phyloP scores from a whole-genome alignment of 2,797 vertebrate genomes.

The Pogonophryne albipinna region DNA sequence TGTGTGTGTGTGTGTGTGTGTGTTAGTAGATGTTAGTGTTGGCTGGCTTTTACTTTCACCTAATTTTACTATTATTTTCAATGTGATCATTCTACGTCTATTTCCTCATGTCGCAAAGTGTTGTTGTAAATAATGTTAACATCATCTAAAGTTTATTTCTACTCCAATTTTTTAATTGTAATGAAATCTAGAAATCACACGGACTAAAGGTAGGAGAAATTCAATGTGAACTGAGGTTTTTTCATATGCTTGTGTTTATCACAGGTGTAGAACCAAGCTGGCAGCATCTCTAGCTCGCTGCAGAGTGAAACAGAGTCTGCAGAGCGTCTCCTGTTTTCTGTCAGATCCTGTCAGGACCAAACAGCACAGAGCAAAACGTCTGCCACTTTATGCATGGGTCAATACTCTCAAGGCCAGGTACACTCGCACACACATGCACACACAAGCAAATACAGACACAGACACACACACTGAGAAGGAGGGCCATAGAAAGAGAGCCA shows the following conservation, averaged over 20 bases:
- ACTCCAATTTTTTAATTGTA: not conserved
- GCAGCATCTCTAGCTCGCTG: conserved; percentile 91
- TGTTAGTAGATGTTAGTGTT: no score
- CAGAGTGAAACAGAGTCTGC: conserved; percentile 89
- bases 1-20: conserved; percentile 74
- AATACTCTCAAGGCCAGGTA: conserved; percentile 86
- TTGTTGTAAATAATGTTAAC: no score
- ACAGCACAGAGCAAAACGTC: conserved; percentile 83
- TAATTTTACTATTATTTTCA: no score
- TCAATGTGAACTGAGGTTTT: not conserved
- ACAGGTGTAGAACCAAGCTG: conserved; percentile 91
- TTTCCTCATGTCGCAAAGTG: no score
- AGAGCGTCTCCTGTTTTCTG: conserved; percentile 87
- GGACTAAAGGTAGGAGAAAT: not conserved
- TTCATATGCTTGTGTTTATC: conserved; percentile 13
- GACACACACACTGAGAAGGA: no score
- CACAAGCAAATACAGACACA: no score
- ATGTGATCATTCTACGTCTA: no score
- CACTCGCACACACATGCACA: not conserved
- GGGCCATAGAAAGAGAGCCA: no score
- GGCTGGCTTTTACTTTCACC: no score
- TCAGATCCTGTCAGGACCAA: conserved; percentile 87
- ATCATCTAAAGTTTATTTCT: not conserved
- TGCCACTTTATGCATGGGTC: conserved; percentile 92
- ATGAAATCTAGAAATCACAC: not conserved